A percentile compares a stretch with the other conserved stretches of the same genome.
phyloP scores from a whole-genome alignment of 2,888 invertebrate genomes.

The Leucophenga maculata region DNA sequence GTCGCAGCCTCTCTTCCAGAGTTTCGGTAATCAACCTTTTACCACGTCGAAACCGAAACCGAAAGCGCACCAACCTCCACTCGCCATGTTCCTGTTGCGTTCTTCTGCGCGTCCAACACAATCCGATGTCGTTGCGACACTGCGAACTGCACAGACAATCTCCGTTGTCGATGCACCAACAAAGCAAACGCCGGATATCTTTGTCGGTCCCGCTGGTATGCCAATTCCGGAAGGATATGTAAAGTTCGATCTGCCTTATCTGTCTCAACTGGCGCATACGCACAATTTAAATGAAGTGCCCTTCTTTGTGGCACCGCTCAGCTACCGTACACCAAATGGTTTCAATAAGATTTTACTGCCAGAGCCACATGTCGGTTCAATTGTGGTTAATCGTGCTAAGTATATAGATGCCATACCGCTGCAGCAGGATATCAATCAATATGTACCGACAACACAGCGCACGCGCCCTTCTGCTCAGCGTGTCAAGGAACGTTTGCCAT shows the following conservation, averaged over 20 bases:
- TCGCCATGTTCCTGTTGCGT: conserved; percentile 84
- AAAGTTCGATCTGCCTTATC: conserved; percentile 87
- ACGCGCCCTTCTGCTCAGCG: conserved; percentile 39
- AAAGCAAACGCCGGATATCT: conserved; percentile 81
- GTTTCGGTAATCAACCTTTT: conserved; percentile 53
- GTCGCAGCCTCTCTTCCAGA: conserved; percentile 60
- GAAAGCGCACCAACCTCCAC: conserved; percentile 87
- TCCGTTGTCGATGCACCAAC: conserved; percentile 84
- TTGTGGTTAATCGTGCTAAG: conserved; percentile 78
- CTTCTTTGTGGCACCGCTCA: conserved; percentile 89
- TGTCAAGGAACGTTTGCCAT: conserved; percentile 44
- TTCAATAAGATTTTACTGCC: conserved; percentile 90
- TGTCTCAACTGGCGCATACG: conserved; percentile 74
- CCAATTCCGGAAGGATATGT: conserved; percentile 81
- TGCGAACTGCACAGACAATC: conserved; percentile 82
- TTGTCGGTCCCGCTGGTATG: conserved; percentile 85
- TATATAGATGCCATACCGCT: conserved; percentile 31
- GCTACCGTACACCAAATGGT: conserved; percentile 87
- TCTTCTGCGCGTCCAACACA: conserved; percentile 74
- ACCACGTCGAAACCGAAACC: conserved; percentile 76
- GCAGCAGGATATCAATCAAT: conserved; percentile 39
- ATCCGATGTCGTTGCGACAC: conserved; percentile 79
- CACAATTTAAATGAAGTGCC: conserved; percentile 83
- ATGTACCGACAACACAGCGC: conserved; percentile 41
- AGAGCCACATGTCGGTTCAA: conserved; percentile 89